phyloP scores from a whole-genome alignment of 2,888 invertebrate genomes.

The Pyrrhosoma nymphula region DNA sequence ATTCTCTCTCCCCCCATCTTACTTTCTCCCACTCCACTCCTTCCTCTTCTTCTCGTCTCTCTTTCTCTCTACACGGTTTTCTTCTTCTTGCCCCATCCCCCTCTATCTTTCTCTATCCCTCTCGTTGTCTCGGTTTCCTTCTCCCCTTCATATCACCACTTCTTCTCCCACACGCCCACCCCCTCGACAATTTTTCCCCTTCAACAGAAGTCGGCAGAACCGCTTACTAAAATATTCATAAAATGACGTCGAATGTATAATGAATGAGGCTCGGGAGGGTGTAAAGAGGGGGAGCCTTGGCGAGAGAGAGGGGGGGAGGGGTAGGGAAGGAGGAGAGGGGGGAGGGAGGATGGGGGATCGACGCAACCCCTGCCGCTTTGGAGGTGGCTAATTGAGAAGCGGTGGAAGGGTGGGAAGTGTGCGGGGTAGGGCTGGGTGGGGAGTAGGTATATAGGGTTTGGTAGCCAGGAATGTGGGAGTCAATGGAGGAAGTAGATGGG shows the following conservation, averaged over 20 bases:
- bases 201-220: conserved; percentile 66
- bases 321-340: not conserved
- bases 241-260: conserved; percentile 67
- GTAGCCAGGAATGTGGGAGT: too few species aligned
- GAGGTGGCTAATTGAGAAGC: conserved; percentile 63
- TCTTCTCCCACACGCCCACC: not conserved
- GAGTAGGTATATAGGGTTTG: too few species aligned
- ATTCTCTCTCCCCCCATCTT: not conserved
- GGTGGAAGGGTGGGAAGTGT: not conserved
- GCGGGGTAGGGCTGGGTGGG: too few species aligned
- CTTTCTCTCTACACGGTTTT: not conserved
- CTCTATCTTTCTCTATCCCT: not conserved
- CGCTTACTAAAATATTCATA: conserved; percentile 67
- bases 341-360: not conserved
- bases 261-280: conserved; percentile 44
- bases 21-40: not conserved
- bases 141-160: not conserved
- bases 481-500: too few species aligned
- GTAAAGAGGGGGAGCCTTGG: not conserved
- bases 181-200: conserved; percentile 65
- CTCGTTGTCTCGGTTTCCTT: not conserved
- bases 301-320: not conserved
- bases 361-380: conserved; percentile 44
- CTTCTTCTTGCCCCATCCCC: not conserved
- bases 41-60: not conserved